Evolutionary conservation across 2,113 vertebrate species (phyloP).

Genomic region (Chloebia gouldiae): DNA sequence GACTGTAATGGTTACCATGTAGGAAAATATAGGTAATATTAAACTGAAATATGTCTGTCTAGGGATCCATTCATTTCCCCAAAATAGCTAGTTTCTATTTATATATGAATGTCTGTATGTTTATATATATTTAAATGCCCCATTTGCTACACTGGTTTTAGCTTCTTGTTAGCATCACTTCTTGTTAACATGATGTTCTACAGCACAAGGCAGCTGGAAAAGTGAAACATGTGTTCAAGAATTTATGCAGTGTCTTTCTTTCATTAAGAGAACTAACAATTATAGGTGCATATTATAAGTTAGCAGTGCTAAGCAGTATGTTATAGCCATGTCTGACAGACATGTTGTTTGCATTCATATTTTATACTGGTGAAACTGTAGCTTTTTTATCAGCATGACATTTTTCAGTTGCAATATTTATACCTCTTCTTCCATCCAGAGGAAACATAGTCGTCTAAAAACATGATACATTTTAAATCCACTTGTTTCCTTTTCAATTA

Average conservation of each 20-base stretch:
- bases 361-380: constrained; percentile 65
- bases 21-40: constrained; percentile 75
- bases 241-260: constrained; percentile 83
- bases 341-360: constrained; percentile 71
- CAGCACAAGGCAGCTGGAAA: constrained; percentile 75
- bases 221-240: constrained; percentile 75
- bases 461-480: constrained; percentile 64
- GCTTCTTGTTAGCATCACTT: constrained; percentile 81
- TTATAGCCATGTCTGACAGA: constrained; percentile 70
- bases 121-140: constrained; percentile 81
- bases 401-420: constrained; percentile 71
- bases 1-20: constrained; percentile 61
- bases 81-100: constrained; percentile 73
- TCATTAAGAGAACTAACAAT: constrained; percentile 77
- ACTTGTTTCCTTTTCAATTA: constrained; percentile 63
- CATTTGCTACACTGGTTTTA: constrained; percentile 79
- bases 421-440: constrained; percentile 41
- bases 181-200: constrained; percentile 80
- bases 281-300: constrained; percentile 70
- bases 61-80: constrained; percentile 73
- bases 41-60: constrained; percentile 73
- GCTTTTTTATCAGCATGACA: constrained; percentile 66
- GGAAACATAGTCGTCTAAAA: constrained; percentile 61
- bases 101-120: constrained; percentile 75
- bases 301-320: constrained; percentile 69